phyloP scores from a whole-genome alignment of 2,797 vertebrate genomes.

The Cyprinella venusta region DNA sequence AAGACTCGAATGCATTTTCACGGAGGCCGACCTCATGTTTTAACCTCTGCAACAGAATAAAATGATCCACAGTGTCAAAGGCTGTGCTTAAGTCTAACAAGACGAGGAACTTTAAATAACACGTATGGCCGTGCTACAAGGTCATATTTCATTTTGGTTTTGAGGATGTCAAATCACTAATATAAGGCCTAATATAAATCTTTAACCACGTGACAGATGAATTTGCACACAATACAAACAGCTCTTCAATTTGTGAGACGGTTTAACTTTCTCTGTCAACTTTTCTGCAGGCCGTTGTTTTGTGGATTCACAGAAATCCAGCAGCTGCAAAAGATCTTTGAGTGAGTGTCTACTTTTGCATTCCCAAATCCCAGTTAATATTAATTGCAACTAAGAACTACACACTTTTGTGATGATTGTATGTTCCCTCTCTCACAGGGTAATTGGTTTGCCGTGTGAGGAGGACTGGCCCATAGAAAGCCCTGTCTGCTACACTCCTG shows the following conservation, averaged over 20 bases:
- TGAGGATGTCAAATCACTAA: background rate
- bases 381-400: background rate
- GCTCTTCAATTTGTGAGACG: no score
- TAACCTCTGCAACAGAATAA: no score
- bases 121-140: no score
- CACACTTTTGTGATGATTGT: background rate
- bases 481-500: constrained; percentile 67
- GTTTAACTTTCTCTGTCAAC: background rate
- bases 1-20: no score
- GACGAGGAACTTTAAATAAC: no score
- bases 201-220: background rate
- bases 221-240: background rate
- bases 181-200: background rate
- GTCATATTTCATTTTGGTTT: background rate
- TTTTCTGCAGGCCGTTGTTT: constrained; percentile 76
- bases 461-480: constrained; percentile 79
- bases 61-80: no score
- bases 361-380: background rate
- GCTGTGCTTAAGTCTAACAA: no score
- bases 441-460: constrained; percentile 74
- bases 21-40: no score
- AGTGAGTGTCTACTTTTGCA: constrained; percentile 68
- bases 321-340: constrained; percentile 81
- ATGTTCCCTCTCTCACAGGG: constrained; percentile 51
- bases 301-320: constrained; percentile 73